phyloP scores from a whole-genome alignment of 2,797 vertebrate genomes.

The Limosa lapponica region DNA sequence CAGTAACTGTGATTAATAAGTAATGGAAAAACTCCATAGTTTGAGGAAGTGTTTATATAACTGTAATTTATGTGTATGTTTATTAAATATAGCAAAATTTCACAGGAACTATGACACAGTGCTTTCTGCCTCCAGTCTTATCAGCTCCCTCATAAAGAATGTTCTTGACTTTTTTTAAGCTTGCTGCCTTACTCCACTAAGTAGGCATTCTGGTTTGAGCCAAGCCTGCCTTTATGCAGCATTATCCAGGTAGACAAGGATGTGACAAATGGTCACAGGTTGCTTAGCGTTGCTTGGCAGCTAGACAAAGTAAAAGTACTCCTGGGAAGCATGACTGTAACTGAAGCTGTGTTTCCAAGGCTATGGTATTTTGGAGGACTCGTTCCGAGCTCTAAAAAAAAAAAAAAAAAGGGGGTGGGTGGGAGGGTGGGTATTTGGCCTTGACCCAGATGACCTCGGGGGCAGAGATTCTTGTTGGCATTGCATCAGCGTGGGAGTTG shows the following conservation, averaged over 20 bases:
- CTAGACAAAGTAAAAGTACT: not conserved
- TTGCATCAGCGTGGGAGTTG: not conserved
- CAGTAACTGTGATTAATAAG: not conserved
- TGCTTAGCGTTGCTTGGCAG: not conserved
- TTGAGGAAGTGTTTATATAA: slow-evolving; percentile 32
- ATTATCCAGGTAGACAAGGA: not conserved
- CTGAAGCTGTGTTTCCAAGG: not conserved
- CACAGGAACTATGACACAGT: slow-evolving; percentile 26
- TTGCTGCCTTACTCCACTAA: not conserved
- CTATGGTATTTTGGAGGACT: not conserved
- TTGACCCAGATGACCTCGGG: too few relatives aligned
- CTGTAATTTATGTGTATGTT: slow-evolving; percentile 35
- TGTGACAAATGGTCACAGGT: not conserved
- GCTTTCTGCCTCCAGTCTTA: slow-evolving; percentile 27
- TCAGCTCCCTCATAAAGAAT: not conserved
- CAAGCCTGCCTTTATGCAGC: not conserved
- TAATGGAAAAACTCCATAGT: not conserved
- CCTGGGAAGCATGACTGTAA: not conserved
- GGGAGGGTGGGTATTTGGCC: not conserved
- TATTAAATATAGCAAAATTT: slow-evolving; percentile 41
- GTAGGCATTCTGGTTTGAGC: not conserved
- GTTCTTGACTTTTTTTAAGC: not conserved
- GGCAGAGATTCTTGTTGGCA: not conserved
- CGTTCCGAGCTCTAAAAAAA: not conserved
- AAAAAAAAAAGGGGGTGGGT: not conserved